Base-by-base conservation (phyloP, 2,888 invertebrate genomes). In the Dynastes maya region DNA sequence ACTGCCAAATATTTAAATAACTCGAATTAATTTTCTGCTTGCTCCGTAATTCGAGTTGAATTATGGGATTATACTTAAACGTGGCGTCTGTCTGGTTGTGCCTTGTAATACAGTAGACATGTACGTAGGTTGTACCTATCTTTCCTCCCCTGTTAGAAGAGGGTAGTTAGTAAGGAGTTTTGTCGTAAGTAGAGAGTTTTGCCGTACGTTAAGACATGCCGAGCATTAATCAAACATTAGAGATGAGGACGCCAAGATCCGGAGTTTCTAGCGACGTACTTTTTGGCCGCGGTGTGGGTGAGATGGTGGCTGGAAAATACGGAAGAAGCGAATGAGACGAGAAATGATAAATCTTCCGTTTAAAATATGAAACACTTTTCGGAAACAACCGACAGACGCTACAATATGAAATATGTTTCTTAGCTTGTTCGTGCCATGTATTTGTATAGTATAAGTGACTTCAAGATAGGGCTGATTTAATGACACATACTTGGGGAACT, bases 1-100 rank as follows among this genome's bases (percentile, higher is more conserved):
- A 58, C 27, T 45, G 22, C 40, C 65, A 67, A 67, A 45, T 67
- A 67, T 67, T 64, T 67, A 67, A 67, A 45, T 67, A 67, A 40
- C 45, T 13, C 6, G n/a, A 67, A 67, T 67, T 45, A 67, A 67
- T 22, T 22, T 2, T 22, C 22, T 22, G 22, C 16, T 58, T 16
- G 22, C 22, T 8, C 37, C 8, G 22, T 67, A 67, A 67, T 45
- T 22, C 45, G 6, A 45, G 49, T 45, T 67, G 40, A 67, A 67
- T 67, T 67, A 67, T 45, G 45, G 45, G 65, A 67, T 67, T 45
- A 45, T 40, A 45, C 45, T 45, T 67, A 45, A 67, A 45, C 45
- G 1, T 11, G 45, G 9, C 8, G 45, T 11, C 45, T 45, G 45
- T 45, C 45, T 45, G 45, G 45, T 45, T 11, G 45, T 45, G 2